A percentile compares a stretch with the other conserved stretches of the same genome.
Evolutionary conservation across 1,140 invertebrate species (phyloP).

Genomic region (Geopemphigus sp.): DNA sequence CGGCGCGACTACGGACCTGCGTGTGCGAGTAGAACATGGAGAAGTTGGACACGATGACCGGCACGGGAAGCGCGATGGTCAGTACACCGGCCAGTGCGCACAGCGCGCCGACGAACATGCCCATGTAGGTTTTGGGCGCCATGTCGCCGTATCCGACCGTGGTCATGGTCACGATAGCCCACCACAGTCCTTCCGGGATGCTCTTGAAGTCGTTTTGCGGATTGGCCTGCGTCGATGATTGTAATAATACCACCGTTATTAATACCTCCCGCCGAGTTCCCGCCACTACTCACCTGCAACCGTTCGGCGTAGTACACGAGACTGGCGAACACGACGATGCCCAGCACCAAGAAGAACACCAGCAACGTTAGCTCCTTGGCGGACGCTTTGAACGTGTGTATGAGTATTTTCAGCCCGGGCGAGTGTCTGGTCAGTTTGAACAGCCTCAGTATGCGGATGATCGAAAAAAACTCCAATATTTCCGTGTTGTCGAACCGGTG

Average conservation of each 20-base stretch:
- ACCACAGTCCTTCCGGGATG: constrained; percentile 96
- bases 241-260: no score
- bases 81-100: constrained; percentile 94
- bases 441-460: constrained; percentile 96
- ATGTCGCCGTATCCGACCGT: constrained; percentile 99
- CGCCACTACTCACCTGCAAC: constrained; percentile 59
- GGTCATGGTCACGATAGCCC: constrained; percentile 98
- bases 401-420: constrained; percentile 95
- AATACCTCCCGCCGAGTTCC: no score
- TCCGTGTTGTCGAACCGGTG: constrained; percentile 93
- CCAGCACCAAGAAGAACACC: constrained; percentile 93
- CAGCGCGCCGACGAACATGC: constrained; percentile 94
- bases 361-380: constrained; percentile 95
- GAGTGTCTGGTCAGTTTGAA: constrained; percentile 97
- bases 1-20: constrained; percentile 59
- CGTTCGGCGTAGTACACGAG: constrained; percentile 96
- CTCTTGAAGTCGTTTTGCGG: constrained; percentile 86
- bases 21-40: constrained; percentile 98
- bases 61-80: constrained; percentile 94
- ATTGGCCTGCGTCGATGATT: no score
- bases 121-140: constrained; percentile 91
- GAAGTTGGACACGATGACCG: constrained; percentile 98
- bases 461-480: constrained; percentile 98
- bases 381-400: constrained; percentile 95
- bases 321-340: constrained; percentile 95